Evolutionary conservation across 2,797 vertebrate species (phyloP).

Genomic region (Cyprinodon diabolis): DNA sequence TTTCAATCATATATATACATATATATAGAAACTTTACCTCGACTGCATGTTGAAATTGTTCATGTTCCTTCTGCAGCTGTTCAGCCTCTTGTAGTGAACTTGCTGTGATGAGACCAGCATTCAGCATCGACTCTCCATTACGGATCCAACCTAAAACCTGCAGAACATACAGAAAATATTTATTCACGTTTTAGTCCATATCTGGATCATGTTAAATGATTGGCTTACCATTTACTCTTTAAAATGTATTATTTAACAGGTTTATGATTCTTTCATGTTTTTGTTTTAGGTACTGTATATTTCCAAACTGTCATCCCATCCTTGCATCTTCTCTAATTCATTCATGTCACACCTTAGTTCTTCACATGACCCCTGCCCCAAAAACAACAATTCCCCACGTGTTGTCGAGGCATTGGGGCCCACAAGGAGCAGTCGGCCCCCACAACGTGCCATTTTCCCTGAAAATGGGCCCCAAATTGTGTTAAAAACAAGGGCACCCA

Average conservation of each 20-base stretch:
- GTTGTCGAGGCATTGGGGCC: too few species aligned
- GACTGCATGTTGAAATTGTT: constrained; percentile 98
- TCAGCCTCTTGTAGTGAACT: constrained; percentile 97
- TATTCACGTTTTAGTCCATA: not conserved
- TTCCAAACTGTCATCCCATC: not conserved
- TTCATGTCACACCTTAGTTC: too few species aligned
- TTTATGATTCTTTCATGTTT: not conserved
- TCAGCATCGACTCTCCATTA: constrained; percentile 98
- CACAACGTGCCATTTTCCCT: too few species aligned
- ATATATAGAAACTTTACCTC: constrained; percentile 80
- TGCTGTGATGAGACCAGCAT: constrained; percentile 96
- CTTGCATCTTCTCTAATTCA: not conserved
- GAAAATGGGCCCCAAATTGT: too few species aligned
- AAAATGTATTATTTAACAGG: not conserved
- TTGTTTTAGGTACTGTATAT: not conserved
- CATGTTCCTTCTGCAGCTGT: constrained; percentile 96
- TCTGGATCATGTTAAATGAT: not conserved
- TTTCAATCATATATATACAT: too few species aligned
- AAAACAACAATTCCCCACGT: too few species aligned
- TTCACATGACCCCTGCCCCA: too few species aligned
- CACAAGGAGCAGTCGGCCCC: too few species aligned
- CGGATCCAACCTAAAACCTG: constrained; percentile 99
- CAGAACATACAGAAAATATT: not conserved
- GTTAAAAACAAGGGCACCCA: not conserved
- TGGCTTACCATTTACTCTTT: not conserved